These are phyloP conservation scores for Pyralis farinalis DNA, from an alignment of 2,888 invertebrate species.

Conservation along the genomic window DNA sequence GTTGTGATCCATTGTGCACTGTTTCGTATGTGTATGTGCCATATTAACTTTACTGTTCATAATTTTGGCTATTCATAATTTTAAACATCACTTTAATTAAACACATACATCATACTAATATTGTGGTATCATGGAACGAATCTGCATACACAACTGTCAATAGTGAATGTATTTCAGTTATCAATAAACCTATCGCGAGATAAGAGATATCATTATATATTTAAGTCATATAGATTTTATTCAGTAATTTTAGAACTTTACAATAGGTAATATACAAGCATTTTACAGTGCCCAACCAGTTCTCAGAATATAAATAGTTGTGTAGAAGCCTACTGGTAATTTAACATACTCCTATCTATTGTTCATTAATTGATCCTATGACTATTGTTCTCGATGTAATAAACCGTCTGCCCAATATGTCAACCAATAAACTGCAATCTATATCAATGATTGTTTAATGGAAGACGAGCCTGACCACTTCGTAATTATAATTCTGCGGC, in stretches of 20 bases:
- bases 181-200: slow-evolving; percentile 43
- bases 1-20: slow-evolving; percentile 81
- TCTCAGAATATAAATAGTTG: slow-evolving; percentile 22
- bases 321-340: slow-evolving; percentile 14
- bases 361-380: slow-evolving; percentile 28
- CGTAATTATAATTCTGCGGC: neutral
- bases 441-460: slow-evolving; percentile 17
- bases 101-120: neutral
- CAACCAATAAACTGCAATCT: slow-evolving; percentile 4
- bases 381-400: slow-evolving; percentile 24
- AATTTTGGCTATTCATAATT: slow-evolving; percentile 18
- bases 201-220: slow-evolving; percentile 39
- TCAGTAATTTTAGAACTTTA: neutral
- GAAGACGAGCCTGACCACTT: slow-evolving; percentile 7
- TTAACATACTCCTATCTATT: slow-evolving; percentile 29
- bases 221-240: slow-evolving; percentile 9
- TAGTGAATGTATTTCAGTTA: slow-evolving; percentile 39
- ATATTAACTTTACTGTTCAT: slow-evolving; percentile 36
- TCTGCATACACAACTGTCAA: slow-evolving; percentile 35
- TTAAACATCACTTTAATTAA: slow-evolving; percentile 1
- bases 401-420: slow-evolving; percentile 3
- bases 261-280: neutral
- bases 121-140: slow-evolving; percentile 25
- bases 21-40: slow-evolving; percentile 65
- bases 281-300: slow-evolving; percentile 26